phyloP scores from a whole-genome alignment of 30 jellyfish, hydroid and myxozoan species.

The Pseudorhiza aurosa region DNA sequence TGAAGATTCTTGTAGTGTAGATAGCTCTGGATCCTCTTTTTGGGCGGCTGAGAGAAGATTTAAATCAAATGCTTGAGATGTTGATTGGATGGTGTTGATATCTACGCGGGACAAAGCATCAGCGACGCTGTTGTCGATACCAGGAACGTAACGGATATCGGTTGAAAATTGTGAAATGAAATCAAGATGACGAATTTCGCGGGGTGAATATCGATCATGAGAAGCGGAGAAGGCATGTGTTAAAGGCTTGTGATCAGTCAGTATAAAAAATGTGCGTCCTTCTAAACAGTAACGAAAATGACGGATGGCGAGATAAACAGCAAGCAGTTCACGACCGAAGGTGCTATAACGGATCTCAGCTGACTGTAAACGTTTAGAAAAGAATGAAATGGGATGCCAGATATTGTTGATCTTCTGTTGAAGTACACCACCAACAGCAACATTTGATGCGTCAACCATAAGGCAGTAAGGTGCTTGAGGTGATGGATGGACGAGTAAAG shows the following conservation, averaged over 20 bases:
- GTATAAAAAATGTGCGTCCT: constrained; percentile 38
- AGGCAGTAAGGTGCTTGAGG: constrained; percentile 27
- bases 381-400: constrained; percentile 47
- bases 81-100: constrained; percentile 19
- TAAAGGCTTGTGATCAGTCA: constrained; percentile 38
- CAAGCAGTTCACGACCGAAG: constrained; percentile 43
- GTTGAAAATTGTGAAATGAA: constrained; percentile 43
- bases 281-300: constrained; percentile 36
- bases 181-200: constrained; percentile 43
- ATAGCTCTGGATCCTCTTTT: too few species aligned
- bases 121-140: constrained; percentile 49
- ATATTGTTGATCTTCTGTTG: constrained; percentile 5
- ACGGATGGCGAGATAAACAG: constrained; percentile 32
- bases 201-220: constrained; percentile 19
- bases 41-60: too few species aligned
- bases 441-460: constrained; percentile 56
- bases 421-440: constrained; percentile 52
- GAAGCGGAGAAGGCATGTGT: constrained; percentile 25
- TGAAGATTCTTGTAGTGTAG: too few species aligned
- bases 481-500: constrained; percentile 7
- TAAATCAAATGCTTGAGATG: too few species aligned
- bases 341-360: constrained; percentile 39
- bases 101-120: constrained; percentile 62
- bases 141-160: constrained; percentile 22
- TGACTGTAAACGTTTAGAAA: too few species aligned